Percentiles rank a stretch among this genome's conserved stretches.
phyloP scores from a whole-genome alignment of 2,888 invertebrate genomes.

The Pterostichus niger region DNA sequence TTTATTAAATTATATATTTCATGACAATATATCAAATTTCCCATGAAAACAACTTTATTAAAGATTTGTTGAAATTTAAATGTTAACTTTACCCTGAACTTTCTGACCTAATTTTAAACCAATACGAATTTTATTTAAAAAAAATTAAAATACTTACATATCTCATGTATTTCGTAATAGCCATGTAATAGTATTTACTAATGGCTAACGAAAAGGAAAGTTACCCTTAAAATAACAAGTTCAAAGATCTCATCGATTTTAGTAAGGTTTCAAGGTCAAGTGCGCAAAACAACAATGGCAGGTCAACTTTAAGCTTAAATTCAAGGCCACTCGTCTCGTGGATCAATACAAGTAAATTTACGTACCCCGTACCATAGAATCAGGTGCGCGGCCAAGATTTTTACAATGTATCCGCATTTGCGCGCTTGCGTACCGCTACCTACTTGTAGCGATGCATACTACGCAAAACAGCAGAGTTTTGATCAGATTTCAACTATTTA shows the following conservation, averaged over 20 bases:
- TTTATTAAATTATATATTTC: too few species aligned
- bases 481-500: slow-evolving; percentile 24
- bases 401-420: slow-evolving; percentile 13
- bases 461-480: slow-evolving; percentile 16
- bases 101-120: slow-evolving; percentile 32
- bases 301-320: slow-evolving; percentile 63
- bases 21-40: too few species aligned
- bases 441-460: slow-evolving; percentile 32
- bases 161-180: background rate
- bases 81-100: slow-evolving; percentile 4
- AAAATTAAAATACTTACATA: background rate
- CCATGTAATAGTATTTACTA: slow-evolving; percentile 10
- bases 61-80: too few species aligned
- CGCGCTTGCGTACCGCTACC: slow-evolving; percentile 29
- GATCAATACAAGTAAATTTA: slow-evolving; percentile 66
- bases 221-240: slow-evolving; percentile 61
- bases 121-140: slow-evolving; percentile 14
- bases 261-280: slow-evolving; percentile 64
- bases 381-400: slow-evolving; percentile 45
- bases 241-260: slow-evolving; percentile 66
- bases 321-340: slow-evolving; percentile 65
- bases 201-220: slow-evolving; percentile 53
- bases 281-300: slow-evolving; percentile 67
- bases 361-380: slow-evolving; percentile 26
- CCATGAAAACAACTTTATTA: too few species aligned